Conservation (phyloP, 1,140 invertebrate species). For the Pantala flavescens region DNA sequence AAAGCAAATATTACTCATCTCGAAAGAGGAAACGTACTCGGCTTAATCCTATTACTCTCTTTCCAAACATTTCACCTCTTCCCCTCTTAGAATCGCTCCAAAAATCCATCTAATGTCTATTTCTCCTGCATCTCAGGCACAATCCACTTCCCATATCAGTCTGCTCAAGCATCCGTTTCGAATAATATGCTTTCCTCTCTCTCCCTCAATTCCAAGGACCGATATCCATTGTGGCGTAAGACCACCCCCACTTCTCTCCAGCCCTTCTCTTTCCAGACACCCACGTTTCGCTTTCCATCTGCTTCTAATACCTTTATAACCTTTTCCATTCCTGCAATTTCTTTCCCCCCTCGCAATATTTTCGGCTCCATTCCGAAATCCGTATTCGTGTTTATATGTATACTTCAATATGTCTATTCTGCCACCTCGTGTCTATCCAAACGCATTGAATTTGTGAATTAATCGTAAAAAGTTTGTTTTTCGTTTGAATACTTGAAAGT, state of each 20-base stretch:
- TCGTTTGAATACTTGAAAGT: too few relatives aligned
- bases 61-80: too few relatives aligned
- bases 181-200: not conserved
- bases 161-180: slow-evolving; percentile 7
- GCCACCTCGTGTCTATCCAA: too few relatives aligned
- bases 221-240: not conserved
- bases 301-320: not conserved
- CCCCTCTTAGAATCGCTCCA: too few relatives aligned
- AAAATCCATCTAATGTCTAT: too few relatives aligned
- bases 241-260: not conserved
- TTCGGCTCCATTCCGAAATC: not conserved
- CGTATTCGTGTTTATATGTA: not conserved
- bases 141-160: slow-evolving; percentile 14
- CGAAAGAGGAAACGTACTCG: too few relatives aligned
- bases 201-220: not conserved
- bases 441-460: too few relatives aligned
- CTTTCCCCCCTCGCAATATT: not conserved
- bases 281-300: not conserved
- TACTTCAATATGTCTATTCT: too few relatives aligned
- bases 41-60: too few relatives aligned
- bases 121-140: too few relatives aligned
- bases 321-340: not conserved
- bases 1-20: too few relatives aligned
- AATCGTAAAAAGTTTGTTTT: too few relatives aligned
- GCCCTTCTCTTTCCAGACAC: not conserved